Percentiles rank a stretch among this genome's conserved stretches.
phyloP scores from a whole-genome alignment of 1,140 invertebrate species.

The Pararge aegeria region DNA sequence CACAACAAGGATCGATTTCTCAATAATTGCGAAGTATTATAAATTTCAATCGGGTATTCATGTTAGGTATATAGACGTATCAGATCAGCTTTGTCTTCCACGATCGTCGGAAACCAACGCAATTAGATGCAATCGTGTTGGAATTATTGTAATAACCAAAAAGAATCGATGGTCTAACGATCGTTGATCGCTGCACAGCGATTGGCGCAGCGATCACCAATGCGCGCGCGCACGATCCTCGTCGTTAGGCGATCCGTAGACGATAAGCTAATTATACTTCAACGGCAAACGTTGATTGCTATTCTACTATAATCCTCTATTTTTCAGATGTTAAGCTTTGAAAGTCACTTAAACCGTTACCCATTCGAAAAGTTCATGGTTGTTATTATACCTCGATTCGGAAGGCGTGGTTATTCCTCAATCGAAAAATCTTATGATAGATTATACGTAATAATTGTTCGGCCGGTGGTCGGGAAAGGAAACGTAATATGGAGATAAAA shows the following conservation, averaged over 20 bases:
- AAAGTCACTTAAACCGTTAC: conserved; percentile 42
- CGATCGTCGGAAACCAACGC: conserved; percentile 64
- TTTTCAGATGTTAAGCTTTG: conserved; percentile 65
- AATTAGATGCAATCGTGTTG: conserved; percentile 74
- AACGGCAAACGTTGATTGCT: conserved; percentile 54
- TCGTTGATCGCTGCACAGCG: conserved; percentile 45
- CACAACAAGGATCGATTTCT: conserved; percentile 60
- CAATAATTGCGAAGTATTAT: conserved; percentile 56
- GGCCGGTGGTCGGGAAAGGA: conserved; percentile 46
- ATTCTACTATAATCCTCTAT: conserved; percentile 55
- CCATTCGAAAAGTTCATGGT: conserved; percentile 35
- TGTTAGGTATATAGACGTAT: conserved; percentile 43
- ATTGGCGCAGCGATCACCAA: conserved; percentile 66
- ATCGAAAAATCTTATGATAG: conserved; percentile 24
- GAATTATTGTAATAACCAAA: conserved; percentile 78
- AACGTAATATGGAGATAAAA: conserved; percentile 34
- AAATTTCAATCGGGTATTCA: conserved; percentile 45
- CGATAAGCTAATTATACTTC: conserved; percentile 74
- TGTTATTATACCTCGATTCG: conserved; percentile 40
- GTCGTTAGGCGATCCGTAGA: conserved; percentile 56
- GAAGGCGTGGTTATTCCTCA: conserved; percentile 21
- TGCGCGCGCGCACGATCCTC: conserved; percentile 63
- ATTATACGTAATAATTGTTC: conserved; percentile 34
- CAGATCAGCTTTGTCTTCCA: conserved; percentile 50
- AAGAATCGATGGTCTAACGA: conserved; percentile 73